Conservation (phyloP, 1,140 invertebrate genomes). For the Pomacea maculata region DNA sequence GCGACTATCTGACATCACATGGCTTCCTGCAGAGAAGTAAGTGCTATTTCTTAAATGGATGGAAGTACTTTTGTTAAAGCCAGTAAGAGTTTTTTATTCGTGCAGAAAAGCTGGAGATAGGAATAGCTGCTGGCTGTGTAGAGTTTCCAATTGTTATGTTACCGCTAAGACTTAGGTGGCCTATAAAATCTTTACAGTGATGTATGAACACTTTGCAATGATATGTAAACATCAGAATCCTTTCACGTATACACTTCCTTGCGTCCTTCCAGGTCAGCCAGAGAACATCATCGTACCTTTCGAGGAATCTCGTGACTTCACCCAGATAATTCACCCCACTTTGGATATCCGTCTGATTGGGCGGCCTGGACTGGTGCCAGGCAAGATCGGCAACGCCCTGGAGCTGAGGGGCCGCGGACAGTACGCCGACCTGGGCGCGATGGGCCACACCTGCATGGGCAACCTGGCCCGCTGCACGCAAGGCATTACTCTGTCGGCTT, state of each 20-base stretch:
- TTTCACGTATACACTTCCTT: background rate
- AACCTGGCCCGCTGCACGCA: constrained; percentile 51
- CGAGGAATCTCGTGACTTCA: constrained; percentile 44
- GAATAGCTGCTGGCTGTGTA: too few species aligned
- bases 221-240: too few species aligned
- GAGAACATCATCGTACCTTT: constrained; percentile 50
- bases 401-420: constrained; percentile 51
- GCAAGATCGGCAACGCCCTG: constrained; percentile 55
- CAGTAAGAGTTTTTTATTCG: too few species aligned
- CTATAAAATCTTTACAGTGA: background rate
- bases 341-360: constrained; percentile 43
- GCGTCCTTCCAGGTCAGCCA: constrained; percentile 46
- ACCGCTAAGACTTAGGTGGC: background rate
- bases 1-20: constrained; percentile 58
- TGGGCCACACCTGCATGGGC: constrained; percentile 50
- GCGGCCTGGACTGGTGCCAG: constrained; percentile 47
- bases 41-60: background rate
- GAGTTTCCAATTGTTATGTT: background rate
- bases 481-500: constrained; percentile 58
- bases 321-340: constrained; percentile 34
- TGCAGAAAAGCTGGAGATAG: too few species aligned
- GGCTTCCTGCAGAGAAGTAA: constrained; percentile 61
- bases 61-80: too few species aligned
- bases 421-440: constrained; percentile 55
- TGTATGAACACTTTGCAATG: background rate